A percentile compares a stretch with the other conserved stretches of the same genome.
Conservation (phyloP, 2,113 vertebrate species). For the Lonchura striata region DNA sequence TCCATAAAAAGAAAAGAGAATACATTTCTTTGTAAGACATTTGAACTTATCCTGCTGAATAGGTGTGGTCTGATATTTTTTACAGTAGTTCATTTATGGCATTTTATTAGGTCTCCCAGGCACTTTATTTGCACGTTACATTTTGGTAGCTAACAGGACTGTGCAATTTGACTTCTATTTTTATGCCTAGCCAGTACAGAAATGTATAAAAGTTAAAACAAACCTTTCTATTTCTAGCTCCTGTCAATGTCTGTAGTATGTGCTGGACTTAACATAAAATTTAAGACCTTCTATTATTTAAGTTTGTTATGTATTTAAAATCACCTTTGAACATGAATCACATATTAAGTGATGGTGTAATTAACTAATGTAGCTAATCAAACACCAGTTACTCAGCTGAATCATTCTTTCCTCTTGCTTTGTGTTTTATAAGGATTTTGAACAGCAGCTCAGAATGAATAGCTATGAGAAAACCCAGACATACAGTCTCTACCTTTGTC, state of each 20-base stretch:
- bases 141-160: constrained; percentile 51
- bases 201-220: constrained; percentile 52
- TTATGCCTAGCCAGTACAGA: constrained; percentile 34
- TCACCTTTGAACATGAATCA: background rate
- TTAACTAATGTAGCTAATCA: constrained; percentile 1
- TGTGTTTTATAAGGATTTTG: constrained; percentile 2
- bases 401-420: constrained; percentile 17
- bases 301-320: background rate
- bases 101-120: constrained; percentile 69
- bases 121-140: constrained; percentile 63
- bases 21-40: constrained; percentile 58
- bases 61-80: constrained; percentile 69
- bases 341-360: background rate
- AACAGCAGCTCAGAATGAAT: background rate
- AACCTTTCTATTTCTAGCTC: constrained; percentile 50
- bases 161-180: constrained; percentile 63
- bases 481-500: background rate
- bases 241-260: constrained; percentile 22
- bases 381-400: background rate
- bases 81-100: constrained; percentile 63
- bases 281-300: background rate
- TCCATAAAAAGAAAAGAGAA: constrained; percentile 47
- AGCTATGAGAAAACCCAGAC: constrained; percentile 6
- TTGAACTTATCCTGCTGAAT: constrained; percentile 55
- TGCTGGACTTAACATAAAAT: background rate